These are phyloP conservation scores for Andrena cerasifolii DNA, from an alignment of 1,140 invertebrate genomes.

Conservation along the genomic window DNA sequence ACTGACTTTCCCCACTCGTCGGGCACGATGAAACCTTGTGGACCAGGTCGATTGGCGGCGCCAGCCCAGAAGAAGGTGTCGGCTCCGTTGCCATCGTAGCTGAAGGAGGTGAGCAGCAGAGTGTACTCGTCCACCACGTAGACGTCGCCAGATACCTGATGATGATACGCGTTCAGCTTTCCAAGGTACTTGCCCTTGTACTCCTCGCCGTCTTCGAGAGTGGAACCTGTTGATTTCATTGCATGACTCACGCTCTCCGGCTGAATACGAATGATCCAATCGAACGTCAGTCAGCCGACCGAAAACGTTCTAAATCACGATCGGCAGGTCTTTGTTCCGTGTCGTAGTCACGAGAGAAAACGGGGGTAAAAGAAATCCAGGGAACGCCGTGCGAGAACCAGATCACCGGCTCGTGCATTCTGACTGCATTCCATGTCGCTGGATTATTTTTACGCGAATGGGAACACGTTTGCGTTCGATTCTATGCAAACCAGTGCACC, in stretches of 20 bases:
- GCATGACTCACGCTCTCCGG: not conserved
- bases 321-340: not conserved
- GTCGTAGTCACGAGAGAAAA: slow-evolving; percentile 5
- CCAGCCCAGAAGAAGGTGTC: slow-evolving; percentile 97
- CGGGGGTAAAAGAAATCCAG: not conserved
- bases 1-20: slow-evolving; percentile 93
- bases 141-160: slow-evolving; percentile 93
- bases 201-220: slow-evolving; percentile 84
- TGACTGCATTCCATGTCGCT: not conserved
- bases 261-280: not conserved
- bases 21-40: slow-evolving; percentile 95
- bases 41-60: slow-evolving; percentile 91
- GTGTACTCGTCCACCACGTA: slow-evolving; percentile 95
- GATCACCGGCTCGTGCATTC: not conserved
- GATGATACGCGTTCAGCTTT: slow-evolving; percentile 95
- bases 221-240: slow-evolving; percentile 49
- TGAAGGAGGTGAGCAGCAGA: slow-evolving; percentile 91
- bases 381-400: not conserved
- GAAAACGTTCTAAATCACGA: not conserved
- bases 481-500: not conserved
- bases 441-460: not conserved
- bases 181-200: slow-evolving; percentile 92
- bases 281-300: no score
- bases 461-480: not conserved
- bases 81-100: slow-evolving; percentile 94